Evolutionary conservation across 2,113 vertebrate species (phyloP).

Genomic region (Xenus cinereus): DNA sequence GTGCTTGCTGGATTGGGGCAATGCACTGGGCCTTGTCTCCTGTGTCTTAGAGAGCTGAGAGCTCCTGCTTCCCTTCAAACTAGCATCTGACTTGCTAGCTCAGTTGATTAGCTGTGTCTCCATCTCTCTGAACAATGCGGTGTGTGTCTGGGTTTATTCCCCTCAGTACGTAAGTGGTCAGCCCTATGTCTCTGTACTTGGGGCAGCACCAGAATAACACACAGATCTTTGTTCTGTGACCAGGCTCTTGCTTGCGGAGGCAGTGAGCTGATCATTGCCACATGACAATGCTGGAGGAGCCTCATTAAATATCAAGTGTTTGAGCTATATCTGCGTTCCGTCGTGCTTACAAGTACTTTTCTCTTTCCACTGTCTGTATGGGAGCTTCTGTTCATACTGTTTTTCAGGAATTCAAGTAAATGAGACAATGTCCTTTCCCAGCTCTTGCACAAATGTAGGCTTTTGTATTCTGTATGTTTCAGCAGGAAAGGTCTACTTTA

Average conservation of each 20-base stretch:
- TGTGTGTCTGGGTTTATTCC: constrained; percentile 30
- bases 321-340: not conserved
- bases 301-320: constrained; percentile 14
- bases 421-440: not conserved
- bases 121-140: constrained; percentile 5
- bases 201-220: not conserved
- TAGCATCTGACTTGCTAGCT: not conserved
- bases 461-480: not conserved
- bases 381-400: not conserved
- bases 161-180: not conserved
- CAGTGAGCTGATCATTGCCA: constrained; percentile 1
- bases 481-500: not conserved
- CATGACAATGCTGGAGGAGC: constrained; percentile 11
- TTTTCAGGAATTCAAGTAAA: not conserved
- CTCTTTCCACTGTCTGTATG: not conserved
- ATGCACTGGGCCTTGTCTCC: not conserved
- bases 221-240: not conserved
- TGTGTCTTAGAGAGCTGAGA: not conserved
- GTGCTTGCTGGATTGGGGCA: not conserved
- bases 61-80: not conserved
- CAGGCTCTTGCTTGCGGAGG: not conserved
- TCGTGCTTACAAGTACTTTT: not conserved
- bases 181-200: not conserved
- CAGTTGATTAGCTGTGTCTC: not conserved
- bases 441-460: not conserved